phyloP scores from a whole-genome alignment of 2,797 vertebrate genomes.

The Cryptoprocta ferox region DNA sequence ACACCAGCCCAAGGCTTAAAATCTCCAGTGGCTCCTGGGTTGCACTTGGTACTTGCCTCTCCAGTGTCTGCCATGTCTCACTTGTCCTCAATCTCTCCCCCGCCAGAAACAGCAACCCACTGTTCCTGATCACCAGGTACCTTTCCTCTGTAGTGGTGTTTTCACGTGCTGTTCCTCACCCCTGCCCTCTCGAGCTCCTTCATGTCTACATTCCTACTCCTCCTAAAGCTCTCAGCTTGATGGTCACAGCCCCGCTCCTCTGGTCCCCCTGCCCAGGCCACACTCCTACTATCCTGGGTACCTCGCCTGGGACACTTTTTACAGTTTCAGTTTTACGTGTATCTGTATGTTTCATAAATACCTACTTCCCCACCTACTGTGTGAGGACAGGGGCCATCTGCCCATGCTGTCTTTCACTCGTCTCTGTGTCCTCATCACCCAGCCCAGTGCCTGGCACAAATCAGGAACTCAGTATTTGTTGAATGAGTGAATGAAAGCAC shows the following conservation, averaged over 20 bases:
- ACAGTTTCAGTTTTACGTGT: not conserved
- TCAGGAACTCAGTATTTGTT: not conserved
- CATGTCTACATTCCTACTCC: no score
- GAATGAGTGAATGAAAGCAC: not conserved
- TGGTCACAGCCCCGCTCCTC: not conserved
- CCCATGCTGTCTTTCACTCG: not conserved
- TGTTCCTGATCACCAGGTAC: not conserved
- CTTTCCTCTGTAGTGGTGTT: rapidly evolving
- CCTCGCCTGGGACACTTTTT: no score
- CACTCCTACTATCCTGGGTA: no score
- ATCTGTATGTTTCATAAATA: not conserved
- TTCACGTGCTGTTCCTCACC: rapidly evolving
- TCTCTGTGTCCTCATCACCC: not conserved
- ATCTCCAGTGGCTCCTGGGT: rapidly evolving
- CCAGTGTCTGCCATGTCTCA: not conserved
- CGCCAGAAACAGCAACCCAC: not conserved
- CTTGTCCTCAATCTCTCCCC: no score
- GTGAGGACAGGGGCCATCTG: not conserved
- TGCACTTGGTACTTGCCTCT: not conserved
- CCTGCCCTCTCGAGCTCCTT: not conserved
- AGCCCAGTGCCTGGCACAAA: not conserved
- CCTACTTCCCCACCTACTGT: not conserved
- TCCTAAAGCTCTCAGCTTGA: not conserved
- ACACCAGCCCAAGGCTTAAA: not conserved
- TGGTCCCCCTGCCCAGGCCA: not conserved